A percentile compares a stretch with the other conserved stretches of the same genome.
phyloP scores from a whole-genome alignment of 1,140 invertebrate species.

The Leptopilina clavipes region DNA sequence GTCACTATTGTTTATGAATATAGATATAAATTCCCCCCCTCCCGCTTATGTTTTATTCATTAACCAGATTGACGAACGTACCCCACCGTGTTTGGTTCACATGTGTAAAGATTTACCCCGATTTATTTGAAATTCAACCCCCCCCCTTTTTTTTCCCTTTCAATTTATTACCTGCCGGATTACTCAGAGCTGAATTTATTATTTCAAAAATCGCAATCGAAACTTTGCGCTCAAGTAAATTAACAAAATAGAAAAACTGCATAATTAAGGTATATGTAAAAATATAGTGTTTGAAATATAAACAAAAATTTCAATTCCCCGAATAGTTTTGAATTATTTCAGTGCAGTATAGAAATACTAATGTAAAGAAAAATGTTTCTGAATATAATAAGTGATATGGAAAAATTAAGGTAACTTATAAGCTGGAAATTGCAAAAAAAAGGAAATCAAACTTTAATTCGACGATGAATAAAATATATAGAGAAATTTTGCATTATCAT shows the following conservation, averaged over 20 bases:
- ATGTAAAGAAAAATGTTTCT: not conserved
- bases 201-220: constrained; percentile 2
- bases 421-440: no score
- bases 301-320: not conserved
- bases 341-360: not conserved
- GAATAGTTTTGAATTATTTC: no score
- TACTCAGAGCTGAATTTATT: constrained; percentile 30
- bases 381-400: no score
- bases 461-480: no score
- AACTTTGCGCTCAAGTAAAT: constrained; percentile 1
- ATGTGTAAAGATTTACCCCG: not conserved
- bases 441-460: no score
- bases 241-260: not conserved
- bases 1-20: not conserved
- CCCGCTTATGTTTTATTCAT: not conserved
- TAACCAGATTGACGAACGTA: not conserved
- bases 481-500: not conserved
- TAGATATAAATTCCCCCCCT: not conserved
- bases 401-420: no score
- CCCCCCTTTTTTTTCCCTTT: no score
- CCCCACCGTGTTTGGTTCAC: not conserved
- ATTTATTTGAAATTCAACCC: constrained; percentile 5
- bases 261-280: no score
- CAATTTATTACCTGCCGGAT: constrained; percentile 22
- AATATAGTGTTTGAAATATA: not conserved